Evolutionary conservation across 2,888 invertebrate species (phyloP).

Genomic region (Lasius fuliginosus): DNA sequence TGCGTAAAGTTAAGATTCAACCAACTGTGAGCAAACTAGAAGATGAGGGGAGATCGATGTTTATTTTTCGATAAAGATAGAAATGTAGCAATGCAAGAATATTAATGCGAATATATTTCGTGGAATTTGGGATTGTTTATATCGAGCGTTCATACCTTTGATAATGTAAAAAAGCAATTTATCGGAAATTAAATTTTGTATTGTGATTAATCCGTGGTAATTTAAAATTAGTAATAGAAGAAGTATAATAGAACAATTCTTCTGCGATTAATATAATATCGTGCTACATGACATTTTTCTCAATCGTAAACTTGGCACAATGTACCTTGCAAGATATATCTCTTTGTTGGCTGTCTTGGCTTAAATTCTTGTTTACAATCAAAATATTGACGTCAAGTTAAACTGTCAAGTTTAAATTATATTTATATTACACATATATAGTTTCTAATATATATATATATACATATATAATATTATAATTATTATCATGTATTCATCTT

Average conservation of each 20-base stretch:
- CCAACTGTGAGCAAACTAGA: neutral
- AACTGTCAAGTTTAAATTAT: constrained; percentile 9
- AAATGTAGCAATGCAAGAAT: constrained; percentile 1
- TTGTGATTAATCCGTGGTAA: neutral
- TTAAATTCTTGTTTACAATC: constrained; percentile 33
- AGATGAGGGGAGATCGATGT: neutral
- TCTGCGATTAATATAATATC: neutral
- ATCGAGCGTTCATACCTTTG: neutral
- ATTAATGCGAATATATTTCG: neutral
- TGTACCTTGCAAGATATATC: neutral
- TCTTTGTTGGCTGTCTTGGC: neutral
- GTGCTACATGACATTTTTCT: constrained; percentile 9
- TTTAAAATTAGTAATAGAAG: neutral
- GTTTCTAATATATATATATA: neutral
- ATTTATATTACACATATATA: neutral
- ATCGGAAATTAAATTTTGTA: neutral
- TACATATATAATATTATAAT: neutral
- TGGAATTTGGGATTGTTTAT: neutral
- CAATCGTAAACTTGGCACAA: constrained; percentile 38
- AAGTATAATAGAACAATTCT: neutral
- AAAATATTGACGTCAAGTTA: constrained; percentile 7
- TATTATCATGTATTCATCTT: neutral
- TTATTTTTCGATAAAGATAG: neutral
- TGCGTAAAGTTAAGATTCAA: constrained; percentile 12
- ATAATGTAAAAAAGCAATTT: neutral